Base-by-base conservation (phyloP, 2,113 vertebrate species). In the Myiagra hebetior region DNA sequence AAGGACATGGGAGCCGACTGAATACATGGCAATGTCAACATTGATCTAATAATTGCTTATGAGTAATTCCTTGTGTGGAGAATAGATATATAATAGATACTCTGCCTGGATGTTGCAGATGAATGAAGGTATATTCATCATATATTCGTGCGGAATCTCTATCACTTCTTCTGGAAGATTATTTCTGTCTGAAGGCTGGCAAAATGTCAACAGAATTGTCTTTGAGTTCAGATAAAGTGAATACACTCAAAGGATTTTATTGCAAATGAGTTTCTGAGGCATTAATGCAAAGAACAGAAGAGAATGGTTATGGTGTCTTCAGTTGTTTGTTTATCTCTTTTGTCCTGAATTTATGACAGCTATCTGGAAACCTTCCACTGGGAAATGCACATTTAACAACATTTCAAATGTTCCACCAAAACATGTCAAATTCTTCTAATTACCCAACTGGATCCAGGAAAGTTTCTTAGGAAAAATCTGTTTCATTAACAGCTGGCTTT, bases 391-490 rank as follows among this genome's bases (percentile, higher is more conserved):
- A 82, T 82, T 78, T 69, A 91, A 92, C 41, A 92, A 64, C 87
- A 87, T 85, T 91, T 96, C 93, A 96, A 89, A 89, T 89, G 91
- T 97, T 97, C 96, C 95, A 95, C 89, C 76, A 93, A 95, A 97
- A 95, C 82, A 68, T 60, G 93, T 97, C 95, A 96, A 91, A 87
- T 82, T 85, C 44, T 94, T 91, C 50, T 95, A 68, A 95, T 95
- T 94, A 95, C 94, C 95, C 87, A 72, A 37, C 37, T 95, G 92
- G 60, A 91, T 88, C 68, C 39, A 39, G 33, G 24, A 84, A 86
- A 13, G 11, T 77, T 93, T 91, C 64, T 91, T 35, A 89, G 59
- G 64, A 94, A 95, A 94, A 89, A 59, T 53, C 41, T 78, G 20
- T 73, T 47, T 88, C 55, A 68, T 72, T 85, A 87, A 47, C 44